Evolutionary conservation across 2,797 vertebrate genomes (phyloP).

Genomic region (Picus viridis): DNA sequence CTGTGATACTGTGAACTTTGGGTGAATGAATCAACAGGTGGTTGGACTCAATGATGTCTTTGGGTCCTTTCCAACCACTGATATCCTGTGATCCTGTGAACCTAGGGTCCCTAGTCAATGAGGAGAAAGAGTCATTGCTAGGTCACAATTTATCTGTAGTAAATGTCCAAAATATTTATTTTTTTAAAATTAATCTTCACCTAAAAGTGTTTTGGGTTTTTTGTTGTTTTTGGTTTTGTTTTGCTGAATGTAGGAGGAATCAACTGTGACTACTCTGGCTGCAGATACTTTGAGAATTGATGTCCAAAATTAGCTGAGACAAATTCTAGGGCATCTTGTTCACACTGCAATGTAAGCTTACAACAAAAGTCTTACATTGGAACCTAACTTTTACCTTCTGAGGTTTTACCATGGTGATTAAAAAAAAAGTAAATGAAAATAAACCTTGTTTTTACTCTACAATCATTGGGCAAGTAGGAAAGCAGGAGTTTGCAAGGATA

Average conservation of each 20-base stretch:
- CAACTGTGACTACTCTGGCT: not conserved
- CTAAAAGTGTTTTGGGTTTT: not conserved
- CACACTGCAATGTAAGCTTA: not conserved
- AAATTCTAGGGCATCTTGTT: not conserved
- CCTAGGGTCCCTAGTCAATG: not conserved
- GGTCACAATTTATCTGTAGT: not conserved
- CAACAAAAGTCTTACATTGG: not conserved
- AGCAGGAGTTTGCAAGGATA: not conserved
- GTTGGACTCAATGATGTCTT: too few species aligned
- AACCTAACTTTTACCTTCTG: not conserved
- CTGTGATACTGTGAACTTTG: too few species aligned
- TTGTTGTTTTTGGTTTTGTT: too few species aligned
- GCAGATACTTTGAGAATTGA: not conserved
- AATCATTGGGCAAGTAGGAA: not conserved
- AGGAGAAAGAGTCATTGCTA: not conserved
- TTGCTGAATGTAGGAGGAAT: not conserved
- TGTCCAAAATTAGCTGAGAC: not conserved
- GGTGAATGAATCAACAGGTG: not conserved
- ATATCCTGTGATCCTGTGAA: not conserved
- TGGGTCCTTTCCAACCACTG: too few species aligned
- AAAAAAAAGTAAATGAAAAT: not conserved
- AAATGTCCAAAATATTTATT: not conserved
- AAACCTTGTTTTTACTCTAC: not conserved
- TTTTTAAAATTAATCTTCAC: not conserved
- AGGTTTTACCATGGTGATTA: not conserved